Evolutionary conservation across 2,888 invertebrate genomes (phyloP), one percentile per base, ranked within the genome.

Genomic region (Leucophora obtusa): DNA sequence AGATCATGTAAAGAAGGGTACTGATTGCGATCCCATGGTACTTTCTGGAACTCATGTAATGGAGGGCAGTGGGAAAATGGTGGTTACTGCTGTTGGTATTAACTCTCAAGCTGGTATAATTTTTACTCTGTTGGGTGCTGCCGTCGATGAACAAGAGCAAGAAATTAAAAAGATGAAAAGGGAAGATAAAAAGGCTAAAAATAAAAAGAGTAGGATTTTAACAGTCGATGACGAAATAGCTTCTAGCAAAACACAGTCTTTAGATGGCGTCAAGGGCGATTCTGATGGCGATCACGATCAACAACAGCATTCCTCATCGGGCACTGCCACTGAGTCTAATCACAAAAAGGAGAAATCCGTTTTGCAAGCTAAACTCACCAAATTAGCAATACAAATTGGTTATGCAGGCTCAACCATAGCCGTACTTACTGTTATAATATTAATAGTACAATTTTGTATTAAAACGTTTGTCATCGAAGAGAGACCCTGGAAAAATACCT

Each of bases 101-200:
- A 98, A 99, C 92, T 99, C 99, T 5, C 99, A 99, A 90, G 98
- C 99, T 74, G 99, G 99, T 89, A 99, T 99, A 90, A 99, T 99
- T 90, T 99, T 99, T 92, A 98, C 98, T 8, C 93, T 99, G 18
- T 93, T 99, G 86, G 99, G 99, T 72, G 99, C 99, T 18, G 96
- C 97, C 60, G 97, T 96, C 15, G 96, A 97, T 89, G 95, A 96
- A 88, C 96, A 97, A 86, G 96, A 96, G 89, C 95, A 95, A 85
- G 96, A 96, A 91, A 96, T 96, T 86, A 97, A 97, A 91, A 96
- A 97, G 91, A 95, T 96, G 94, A 96, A 96, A 91, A 96, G 96
- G 94, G 96, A 97, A 94, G 96, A 96, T 93, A 97, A 96, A 96
- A 96, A 96, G 95, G 95, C 95, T 93, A 94, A 95, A n/a, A n/a